Base-by-base conservation (phyloP, 2,113 vertebrate genomes). In the Australoheros scitulus region DNA sequence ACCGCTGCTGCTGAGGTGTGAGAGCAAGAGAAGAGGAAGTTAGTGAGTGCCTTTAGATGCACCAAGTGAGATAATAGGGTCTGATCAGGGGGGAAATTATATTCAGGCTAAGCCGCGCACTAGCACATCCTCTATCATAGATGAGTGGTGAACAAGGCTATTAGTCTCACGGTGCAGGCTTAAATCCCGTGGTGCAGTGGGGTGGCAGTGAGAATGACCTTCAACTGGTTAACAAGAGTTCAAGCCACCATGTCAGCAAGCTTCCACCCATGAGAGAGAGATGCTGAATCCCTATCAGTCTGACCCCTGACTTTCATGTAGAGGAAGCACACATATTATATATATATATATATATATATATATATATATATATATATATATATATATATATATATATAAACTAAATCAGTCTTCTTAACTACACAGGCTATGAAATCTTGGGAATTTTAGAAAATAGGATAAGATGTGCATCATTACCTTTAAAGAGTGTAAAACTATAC, bases 201-300 rank as follows among this genome's bases (percentile, higher is more conserved):
- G 60, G 8, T n/a, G 52, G 18, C 47, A 9, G 41, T 3, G 56
- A 38, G 15, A 56, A 20, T 32, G 58, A 86, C 83, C 83, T 81
- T 82, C 55, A 79, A 14, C 61, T 57, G 61, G 55, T 83, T 90
- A 81, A 80, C 78, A 70, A 82, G 77, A 57, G 52, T 50, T 86
- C 83, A 78, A 50, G 58, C 41, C 57, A 18, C 79, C 0, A 2
- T 41, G 43, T 64, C 80, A 84, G 57, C 74, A 34, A 77, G 29
- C 18, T 17, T 15, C 56, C 43, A 32, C 87, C 64, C 20, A 15
- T 9, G 11, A 77, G 63, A 55, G 55, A 72, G 55, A 72, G 58
- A 59, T 1, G 3, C 61, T 24, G 56, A 59, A 61, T 63, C 43
- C 68, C 43, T 17, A 22, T 79, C 43, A 26, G 76, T 11, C 50